Evolutionary conservation across 2,888 invertebrate species (phyloP).

Genomic region (Junonia oenone): DNA sequence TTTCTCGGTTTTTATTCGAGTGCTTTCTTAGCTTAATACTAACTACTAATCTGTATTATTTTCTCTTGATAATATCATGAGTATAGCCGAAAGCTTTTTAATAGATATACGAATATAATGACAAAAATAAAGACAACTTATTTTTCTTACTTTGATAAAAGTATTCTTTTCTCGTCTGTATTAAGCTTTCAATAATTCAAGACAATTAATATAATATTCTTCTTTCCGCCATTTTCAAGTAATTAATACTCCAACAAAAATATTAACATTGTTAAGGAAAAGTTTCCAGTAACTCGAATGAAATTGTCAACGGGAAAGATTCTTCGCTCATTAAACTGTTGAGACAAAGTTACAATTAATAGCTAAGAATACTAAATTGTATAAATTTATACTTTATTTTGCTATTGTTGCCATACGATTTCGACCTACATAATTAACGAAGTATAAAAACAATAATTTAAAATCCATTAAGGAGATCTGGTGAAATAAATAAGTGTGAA

Average conservation of each 20-base stretch:
- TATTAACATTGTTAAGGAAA: background rate
- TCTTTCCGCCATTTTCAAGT: background rate
- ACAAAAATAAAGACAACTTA: no score
- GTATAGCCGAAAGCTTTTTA: no score
- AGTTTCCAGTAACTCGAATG: background rate
- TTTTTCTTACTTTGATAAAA: no score
- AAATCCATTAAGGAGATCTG: no score
- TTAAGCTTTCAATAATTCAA: background rate
- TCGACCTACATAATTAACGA: no score
- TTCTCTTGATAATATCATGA: no score
- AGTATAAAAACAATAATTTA: no score
- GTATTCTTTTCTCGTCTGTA: no score
- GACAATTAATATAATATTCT: background rate
- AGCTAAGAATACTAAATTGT: background rate
- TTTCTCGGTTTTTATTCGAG: background rate
- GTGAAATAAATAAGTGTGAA: no score
- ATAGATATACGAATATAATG: no score
- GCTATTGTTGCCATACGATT: background rate
- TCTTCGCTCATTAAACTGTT: background rate
- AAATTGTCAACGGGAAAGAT: background rate
- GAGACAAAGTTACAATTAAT: background rate
- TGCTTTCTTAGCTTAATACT: no score
- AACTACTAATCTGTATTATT: no score
- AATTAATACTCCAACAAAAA: background rate
- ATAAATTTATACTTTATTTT: background rate